Conservation (phyloP, 1,140 invertebrate genomes). For the Drosophila lacertosa region DNA sequence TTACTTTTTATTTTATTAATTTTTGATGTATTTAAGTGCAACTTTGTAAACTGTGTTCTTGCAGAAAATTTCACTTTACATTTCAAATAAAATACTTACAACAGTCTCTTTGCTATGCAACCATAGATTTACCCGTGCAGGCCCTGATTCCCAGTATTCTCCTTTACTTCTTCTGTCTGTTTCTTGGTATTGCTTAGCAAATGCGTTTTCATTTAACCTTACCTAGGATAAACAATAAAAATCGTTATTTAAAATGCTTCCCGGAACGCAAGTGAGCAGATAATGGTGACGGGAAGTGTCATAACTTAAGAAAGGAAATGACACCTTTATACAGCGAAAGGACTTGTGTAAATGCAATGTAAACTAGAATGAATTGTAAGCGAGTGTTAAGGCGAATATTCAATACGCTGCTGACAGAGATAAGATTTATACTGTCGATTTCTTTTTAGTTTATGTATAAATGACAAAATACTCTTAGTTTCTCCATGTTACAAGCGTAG, state of each 20-base stretch:
- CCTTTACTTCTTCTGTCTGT: neutral
- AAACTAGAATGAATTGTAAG: neutral
- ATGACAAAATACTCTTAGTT: too few species aligned
- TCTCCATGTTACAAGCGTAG: too few species aligned
- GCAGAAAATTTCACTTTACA: neutral
- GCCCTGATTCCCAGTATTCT: too few species aligned
- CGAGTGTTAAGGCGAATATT: neutral
- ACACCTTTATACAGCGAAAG: slow-evolving; percentile 42
- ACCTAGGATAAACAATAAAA: slow-evolving; percentile 25
- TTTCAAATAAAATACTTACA: neutral
- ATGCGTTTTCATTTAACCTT: slow-evolving; percentile 48
- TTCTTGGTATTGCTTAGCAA: slow-evolving; percentile 32
- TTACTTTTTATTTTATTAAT: slow-evolving; percentile 7
- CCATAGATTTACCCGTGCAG: too few species aligned
- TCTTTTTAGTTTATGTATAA: too few species aligned
- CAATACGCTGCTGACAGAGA: neutral
- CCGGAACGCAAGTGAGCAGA: slow-evolving; percentile 18
- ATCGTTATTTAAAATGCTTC: slow-evolving; percentile 17
- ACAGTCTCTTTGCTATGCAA: neutral
- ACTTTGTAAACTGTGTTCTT: slow-evolving; percentile 5
- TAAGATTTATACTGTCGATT: too few species aligned
- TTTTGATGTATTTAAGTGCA: slow-evolving; percentile 6
- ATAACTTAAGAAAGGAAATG: slow-evolving; percentile 56
- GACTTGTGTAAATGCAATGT: slow-evolving; percentile 16
- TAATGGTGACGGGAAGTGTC: slow-evolving; percentile 56